Evolutionary conservation across 2,113 vertebrate genomes (phyloP).

Genomic region (Charadrius vociferus): DNA sequence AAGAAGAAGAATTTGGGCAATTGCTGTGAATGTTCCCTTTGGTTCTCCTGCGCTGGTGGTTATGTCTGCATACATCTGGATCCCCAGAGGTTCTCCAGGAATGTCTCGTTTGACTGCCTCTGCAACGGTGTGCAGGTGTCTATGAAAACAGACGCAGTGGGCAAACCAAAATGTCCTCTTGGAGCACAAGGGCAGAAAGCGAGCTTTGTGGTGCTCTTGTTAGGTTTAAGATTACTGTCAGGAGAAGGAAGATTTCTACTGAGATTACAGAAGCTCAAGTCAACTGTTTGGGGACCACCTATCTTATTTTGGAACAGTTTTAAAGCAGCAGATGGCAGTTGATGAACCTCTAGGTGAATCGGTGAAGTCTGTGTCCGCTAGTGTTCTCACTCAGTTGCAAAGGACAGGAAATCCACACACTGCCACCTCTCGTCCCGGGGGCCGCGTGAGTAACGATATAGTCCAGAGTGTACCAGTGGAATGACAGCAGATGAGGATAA

Average conservation of each 20-base stretch:
- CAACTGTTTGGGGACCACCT: not conserved
- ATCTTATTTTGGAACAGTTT: not conserved
- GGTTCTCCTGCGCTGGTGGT: not conserved
- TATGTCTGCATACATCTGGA: not conserved
- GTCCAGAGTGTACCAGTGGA: not conserved
- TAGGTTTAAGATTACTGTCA: not conserved
- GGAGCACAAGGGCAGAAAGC: not conserved
- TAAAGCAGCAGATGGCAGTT: not conserved
- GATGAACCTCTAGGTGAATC: not conserved
- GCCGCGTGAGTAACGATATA: rapidly evolving
- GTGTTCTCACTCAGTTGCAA: not conserved
- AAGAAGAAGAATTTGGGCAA: not conserved
- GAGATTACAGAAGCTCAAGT: not conserved
- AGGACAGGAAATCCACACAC: not conserved
- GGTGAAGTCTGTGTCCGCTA: not conserved
- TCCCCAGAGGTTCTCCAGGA: not conserved
- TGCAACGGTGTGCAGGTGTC: rapidly evolving
- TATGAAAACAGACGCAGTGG: not conserved
- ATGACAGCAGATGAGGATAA: not conserved
- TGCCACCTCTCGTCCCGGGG: not conserved
- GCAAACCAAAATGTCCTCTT: not conserved
- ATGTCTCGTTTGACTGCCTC: not conserved
- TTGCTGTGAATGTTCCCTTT: not conserved
- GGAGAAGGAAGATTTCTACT: not conserved
- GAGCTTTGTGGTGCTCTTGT: not conserved